phyloP scores from a whole-genome alignment of 1,140 invertebrate species.

The Papilio aristodemus region DNA sequence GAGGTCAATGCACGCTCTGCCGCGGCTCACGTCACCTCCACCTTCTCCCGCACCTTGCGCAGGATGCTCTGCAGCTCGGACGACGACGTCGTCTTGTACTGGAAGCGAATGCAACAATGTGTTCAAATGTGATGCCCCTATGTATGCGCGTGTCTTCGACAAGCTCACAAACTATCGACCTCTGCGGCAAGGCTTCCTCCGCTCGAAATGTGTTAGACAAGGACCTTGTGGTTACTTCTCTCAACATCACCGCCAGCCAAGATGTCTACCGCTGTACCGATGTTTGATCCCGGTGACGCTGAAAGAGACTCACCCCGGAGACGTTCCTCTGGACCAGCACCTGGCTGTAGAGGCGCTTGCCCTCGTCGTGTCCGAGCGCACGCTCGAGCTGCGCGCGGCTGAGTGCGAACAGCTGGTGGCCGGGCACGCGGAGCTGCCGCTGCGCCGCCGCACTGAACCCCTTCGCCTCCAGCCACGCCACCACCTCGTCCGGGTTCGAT shows the following conservation, averaged over 20 bases:
- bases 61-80: conserved; percentile 85
- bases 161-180: too few species aligned
- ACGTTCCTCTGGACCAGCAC: conserved; percentile 88
- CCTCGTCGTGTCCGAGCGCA: conserved; percentile 86
- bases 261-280: too few species aligned
- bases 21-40: conserved; percentile 71
- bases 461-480: conserved; percentile 88
- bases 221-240: too few species aligned
- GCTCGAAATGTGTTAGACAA: too few species aligned
- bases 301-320: conserved; percentile 84
- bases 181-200: too few species aligned
- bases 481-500: conserved; percentile 83
- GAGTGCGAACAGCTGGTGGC: conserved; percentile 86
- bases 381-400: conserved; percentile 84
- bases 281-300: not conserved
- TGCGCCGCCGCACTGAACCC: conserved; percentile 85
- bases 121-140: too few species aligned
- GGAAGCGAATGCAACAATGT: conserved; percentile 43
- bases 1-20: not conserved
- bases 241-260: too few species aligned
- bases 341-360: conserved; percentile 86
- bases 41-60: conserved; percentile 83
- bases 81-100: conserved; percentile 86
- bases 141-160: too few species aligned
- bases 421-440: conserved; percentile 84